phyloP scores from a whole-genome alignment of 2,797 vertebrate genomes.

The Takifugu ocellatus region DNA sequence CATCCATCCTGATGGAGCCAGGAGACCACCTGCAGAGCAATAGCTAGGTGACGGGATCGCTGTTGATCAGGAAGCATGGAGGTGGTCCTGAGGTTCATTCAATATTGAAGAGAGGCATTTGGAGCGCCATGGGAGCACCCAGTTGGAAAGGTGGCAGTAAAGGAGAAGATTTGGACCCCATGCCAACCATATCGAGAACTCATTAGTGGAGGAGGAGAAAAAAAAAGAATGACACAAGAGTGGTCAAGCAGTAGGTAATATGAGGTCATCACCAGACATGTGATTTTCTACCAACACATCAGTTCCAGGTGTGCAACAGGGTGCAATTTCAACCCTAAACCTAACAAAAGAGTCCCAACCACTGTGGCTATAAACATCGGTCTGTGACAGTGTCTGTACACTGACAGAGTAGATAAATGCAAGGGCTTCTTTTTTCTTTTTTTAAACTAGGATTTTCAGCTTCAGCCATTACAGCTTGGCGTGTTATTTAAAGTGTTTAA shows the following conservation, averaged over 20 bases:
- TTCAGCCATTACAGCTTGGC: neutral
- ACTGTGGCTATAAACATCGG: too few species aligned
- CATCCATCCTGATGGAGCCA: constrained; percentile 35
- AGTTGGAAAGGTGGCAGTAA: constrained; percentile 48
- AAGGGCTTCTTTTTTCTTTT: neutral
- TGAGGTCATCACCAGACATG: neutral
- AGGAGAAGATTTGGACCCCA: constrained; percentile 56
- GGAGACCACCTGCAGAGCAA: constrained; percentile 41
- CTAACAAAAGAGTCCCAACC: too few species aligned
- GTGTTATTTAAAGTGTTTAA: too few species aligned
- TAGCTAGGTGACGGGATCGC: constrained; percentile 42
- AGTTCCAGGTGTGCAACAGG: neutral
- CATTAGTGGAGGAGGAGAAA: constrained; percentile 45
- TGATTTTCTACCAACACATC: neutral
- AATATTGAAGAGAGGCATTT: constrained; percentile 77
- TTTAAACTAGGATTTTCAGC: neutral
- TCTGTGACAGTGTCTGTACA: too few species aligned
- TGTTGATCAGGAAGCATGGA: constrained; percentile 62
- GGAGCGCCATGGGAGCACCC: constrained; percentile 57
- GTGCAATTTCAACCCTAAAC: too few species aligned
- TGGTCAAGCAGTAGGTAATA: constrained; percentile 1
- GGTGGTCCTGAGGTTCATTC: constrained; percentile 62
- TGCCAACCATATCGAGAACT: constrained; percentile 48
- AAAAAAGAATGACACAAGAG: constrained; percentile 13
- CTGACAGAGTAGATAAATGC: too few species aligned